These are phyloP conservation scores for Nemotelus nigrinus DNA, from an alignment of 2,888 invertebrate genomes.

Conservation along the genomic window DNA sequence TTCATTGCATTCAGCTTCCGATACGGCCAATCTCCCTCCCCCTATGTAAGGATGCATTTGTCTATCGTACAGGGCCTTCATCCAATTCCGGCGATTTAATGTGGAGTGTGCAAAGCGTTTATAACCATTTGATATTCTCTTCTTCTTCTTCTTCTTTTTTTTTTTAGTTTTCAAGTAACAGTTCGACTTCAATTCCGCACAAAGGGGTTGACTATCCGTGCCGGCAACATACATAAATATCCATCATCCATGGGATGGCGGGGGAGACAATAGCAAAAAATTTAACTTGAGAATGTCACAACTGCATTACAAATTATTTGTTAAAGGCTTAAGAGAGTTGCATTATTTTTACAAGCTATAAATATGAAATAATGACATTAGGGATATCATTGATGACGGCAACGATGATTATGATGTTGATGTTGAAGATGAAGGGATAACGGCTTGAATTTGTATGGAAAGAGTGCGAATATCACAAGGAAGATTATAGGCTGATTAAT, in stretches of 20 bases:
- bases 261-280: not conserved
- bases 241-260: not conserved
- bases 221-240: no score
- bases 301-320: constrained; percentile 26
- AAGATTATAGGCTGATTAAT: no score
- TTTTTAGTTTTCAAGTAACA: not conserved
- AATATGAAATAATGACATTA: constrained; percentile 19
- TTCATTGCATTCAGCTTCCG: no score
- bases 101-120: not conserved
- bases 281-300: constrained; percentile 1
- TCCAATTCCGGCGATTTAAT: not conserved
- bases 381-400: not conserved
- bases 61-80: not conserved
- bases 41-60: no score
- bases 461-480: no score
- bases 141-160: not conserved
- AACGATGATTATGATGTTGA: not conserved
- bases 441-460: no score
- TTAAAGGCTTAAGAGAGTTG: constrained; percentile 16
- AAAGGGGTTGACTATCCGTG: no score
- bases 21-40: no score
- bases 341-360: constrained; percentile 3
- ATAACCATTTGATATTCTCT: not conserved
- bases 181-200: no score
- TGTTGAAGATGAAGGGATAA: no score